phyloP scores from a whole-genome alignment of 2,113 vertebrate genomes.

The Semicossyphus pulcher region DNA sequence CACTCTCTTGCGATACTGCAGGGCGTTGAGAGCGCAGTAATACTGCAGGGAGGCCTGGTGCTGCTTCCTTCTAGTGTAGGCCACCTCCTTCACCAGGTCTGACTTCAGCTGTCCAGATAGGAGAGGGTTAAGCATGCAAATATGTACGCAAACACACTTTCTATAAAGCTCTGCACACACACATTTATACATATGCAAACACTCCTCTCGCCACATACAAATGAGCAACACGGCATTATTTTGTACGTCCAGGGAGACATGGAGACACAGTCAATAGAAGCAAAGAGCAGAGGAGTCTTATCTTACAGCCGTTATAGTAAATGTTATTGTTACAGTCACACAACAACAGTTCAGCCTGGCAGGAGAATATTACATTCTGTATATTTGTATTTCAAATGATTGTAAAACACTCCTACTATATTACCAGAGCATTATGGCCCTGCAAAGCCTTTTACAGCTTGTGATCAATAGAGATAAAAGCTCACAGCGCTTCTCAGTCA shows the following conservation, averaged over 20 bases:
- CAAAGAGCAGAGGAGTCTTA: conserved; percentile 13
- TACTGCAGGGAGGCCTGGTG: conserved; percentile 96
- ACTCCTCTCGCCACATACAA: conserved; percentile 16
- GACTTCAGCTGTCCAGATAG: conserved; percentile 87
- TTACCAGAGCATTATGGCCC: conserved; percentile 32
- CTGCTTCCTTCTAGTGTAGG: conserved; percentile 92
- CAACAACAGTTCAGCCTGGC: not conserved
- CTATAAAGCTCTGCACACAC: not conserved
- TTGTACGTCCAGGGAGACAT: not conserved
- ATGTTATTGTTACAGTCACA: not conserved
- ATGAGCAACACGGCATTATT: conserved; percentile 15
- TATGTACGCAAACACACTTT: not conserved
- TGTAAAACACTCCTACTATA: conserved; percentile 23
- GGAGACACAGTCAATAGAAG: not conserved
- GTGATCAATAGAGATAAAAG: conserved; percentile 6
- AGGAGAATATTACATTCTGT: conserved; percentile 22
- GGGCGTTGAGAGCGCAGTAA: conserved; percentile 95
- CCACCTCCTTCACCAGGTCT: conserved; percentile 92
- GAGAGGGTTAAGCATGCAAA: conserved; percentile 36
- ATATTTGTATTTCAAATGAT: conserved; percentile 17
- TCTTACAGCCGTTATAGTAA: conserved; percentile 4
- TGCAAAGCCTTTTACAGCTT: conserved; percentile 7
- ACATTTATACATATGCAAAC: conserved; percentile 44
- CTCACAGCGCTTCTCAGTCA: not conserved
- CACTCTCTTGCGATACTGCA: conserved; percentile 94